phyloP scores from a whole-genome alignment of 53 echinoderm and acorn worm species.

The Crossaster papposus region DNA sequence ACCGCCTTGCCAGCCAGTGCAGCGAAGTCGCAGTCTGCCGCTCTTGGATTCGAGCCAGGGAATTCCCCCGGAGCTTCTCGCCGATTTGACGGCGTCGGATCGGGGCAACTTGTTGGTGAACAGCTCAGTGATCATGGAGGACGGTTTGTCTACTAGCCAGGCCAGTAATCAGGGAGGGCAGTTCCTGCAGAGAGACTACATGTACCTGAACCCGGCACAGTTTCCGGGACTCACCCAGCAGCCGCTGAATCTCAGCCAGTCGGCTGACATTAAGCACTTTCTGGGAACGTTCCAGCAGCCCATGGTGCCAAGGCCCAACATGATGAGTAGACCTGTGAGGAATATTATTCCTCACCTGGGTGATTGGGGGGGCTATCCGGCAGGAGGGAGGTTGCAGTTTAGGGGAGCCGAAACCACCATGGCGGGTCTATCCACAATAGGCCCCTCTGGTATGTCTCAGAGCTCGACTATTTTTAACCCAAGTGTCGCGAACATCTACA shows the following conservation, averaged over 20 bases:
- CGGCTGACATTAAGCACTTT: slow-evolving; percentile 74
- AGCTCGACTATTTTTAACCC: slow-evolving; percentile 44
- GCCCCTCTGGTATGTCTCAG: neutral
- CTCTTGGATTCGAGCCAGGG: slow-evolving; percentile 77
- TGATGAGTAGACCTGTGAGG: slow-evolving; percentile 46
- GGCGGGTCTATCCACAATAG: slow-evolving; percentile 41
- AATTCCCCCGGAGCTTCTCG: slow-evolving; percentile 78
- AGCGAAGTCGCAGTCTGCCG: slow-evolving; percentile 90
- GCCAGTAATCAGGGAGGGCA: slow-evolving; percentile 26
- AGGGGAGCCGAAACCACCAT: slow-evolving; percentile 43
- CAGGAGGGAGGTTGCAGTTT: slow-evolving; percentile 32
- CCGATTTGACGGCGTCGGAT: slow-evolving; percentile 72
- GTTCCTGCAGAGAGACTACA: slow-evolving; percentile 52
- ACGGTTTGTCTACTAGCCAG: slow-evolving; percentile 46
- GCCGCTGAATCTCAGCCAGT: slow-evolving; percentile 90
- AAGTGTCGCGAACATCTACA: slow-evolving; percentile 55
- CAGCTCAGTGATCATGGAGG: slow-evolving; percentile 42
- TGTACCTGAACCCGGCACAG: slow-evolving; percentile 44
- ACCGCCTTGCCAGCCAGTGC: slow-evolving; percentile 84
- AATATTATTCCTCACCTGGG: slow-evolving; percentile 51
- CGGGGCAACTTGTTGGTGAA: slow-evolving; percentile 44
- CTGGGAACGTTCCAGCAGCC: slow-evolving; percentile 69
- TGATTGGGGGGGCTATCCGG: slow-evolving; percentile 36
- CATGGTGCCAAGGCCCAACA: slow-evolving; percentile 39
- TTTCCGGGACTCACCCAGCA: slow-evolving; percentile 54